Percentiles rank a stretch among this genome's conserved stretches.
Conservation (phyloP, 2,888 invertebrate genomes). For the Lasioglossum oenotherae region DNA sequence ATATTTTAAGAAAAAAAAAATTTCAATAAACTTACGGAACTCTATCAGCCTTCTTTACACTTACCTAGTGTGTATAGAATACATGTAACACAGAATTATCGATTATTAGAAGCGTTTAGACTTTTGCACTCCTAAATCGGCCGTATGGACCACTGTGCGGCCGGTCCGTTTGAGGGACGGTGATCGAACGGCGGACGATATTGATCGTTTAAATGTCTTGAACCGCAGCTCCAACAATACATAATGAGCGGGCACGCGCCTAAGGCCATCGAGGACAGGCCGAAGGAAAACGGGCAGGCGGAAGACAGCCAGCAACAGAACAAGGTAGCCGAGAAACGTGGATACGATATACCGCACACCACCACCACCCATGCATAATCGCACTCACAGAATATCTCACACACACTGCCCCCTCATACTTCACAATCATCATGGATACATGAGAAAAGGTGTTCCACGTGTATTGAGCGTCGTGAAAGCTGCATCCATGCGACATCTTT, state of each 20-base stretch:
- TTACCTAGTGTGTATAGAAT: too few relatives aligned
- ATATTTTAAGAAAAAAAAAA: too few relatives aligned
- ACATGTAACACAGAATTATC: too few relatives aligned
- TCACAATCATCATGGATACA: conserved; percentile 69
- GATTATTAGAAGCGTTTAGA: too few relatives aligned
- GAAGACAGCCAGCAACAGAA: conserved; percentile 86
- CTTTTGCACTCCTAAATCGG: too few relatives aligned
- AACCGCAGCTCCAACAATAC: conserved; percentile 91
- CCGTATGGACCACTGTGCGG: too few relatives aligned
- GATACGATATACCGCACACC: conserved; percentile 40
- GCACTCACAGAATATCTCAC: conserved; percentile 64
- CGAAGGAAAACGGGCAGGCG: conserved; percentile 93
- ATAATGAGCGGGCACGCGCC: conserved; percentile 89
- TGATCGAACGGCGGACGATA: too few relatives aligned
- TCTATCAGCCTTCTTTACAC: too few relatives aligned
- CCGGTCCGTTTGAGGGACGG: neutral
- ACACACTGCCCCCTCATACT: conserved; percentile 68
- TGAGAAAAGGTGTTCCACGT: conserved; percentile 59
- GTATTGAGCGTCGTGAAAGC: conserved; percentile 68
- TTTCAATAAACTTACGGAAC: too few relatives aligned
- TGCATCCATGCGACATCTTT: conserved; percentile 68
- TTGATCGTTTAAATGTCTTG: conserved; percentile 21
- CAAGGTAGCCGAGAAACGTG: conserved; percentile 84
- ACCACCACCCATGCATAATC: conserved; percentile 40
- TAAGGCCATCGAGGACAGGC: conserved; percentile 87